A percentile compares a stretch with the other conserved stretches of the same genome.
phyloP scores from a whole-genome alignment of 2,797 vertebrate species.

The Glossophaga mutica region DNA sequence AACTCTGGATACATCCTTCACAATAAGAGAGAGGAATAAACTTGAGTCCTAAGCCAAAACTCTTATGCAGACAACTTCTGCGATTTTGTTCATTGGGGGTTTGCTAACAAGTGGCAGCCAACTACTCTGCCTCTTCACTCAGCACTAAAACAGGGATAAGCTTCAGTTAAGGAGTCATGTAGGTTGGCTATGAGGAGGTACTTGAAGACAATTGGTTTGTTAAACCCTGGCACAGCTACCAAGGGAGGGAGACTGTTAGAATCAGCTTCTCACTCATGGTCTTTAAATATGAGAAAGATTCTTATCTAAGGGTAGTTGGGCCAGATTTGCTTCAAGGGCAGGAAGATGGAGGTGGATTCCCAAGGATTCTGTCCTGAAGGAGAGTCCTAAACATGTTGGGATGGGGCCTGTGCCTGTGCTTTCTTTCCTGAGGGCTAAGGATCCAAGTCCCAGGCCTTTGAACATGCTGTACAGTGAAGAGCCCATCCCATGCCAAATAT shows the following conservation, averaged over 20 bases:
- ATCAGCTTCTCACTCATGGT: not conserved
- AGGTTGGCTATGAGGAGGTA: not conserved
- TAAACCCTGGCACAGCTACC: not conserved
- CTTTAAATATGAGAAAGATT: not conserved
- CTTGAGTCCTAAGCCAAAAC: not conserved
- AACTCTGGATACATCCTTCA: not conserved
- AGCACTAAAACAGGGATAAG: not conserved
- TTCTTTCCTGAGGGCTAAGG: not conserved
- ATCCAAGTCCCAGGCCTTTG: not conserved
- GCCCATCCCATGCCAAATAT: not conserved
- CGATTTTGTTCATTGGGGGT: not conserved
- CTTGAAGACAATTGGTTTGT: not conserved
- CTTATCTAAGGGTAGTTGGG: not conserved
- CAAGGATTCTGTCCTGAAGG: not conserved
- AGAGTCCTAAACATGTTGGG: not conserved
- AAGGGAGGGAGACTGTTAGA: not conserved
- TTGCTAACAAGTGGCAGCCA: not conserved
- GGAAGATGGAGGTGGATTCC: not conserved
- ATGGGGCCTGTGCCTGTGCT: not conserved
- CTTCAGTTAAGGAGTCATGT: not conserved
- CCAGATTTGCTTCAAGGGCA: not conserved
- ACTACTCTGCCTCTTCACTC: not conserved
- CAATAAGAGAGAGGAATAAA: not conserved
- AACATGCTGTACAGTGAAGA: not conserved
- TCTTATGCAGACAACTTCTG: not conserved